Percentiles rank a stretch among this genome's conserved stretches.
Conservation (phyloP, 2,797 vertebrate genomes). For the Falco columbarius region DNA sequence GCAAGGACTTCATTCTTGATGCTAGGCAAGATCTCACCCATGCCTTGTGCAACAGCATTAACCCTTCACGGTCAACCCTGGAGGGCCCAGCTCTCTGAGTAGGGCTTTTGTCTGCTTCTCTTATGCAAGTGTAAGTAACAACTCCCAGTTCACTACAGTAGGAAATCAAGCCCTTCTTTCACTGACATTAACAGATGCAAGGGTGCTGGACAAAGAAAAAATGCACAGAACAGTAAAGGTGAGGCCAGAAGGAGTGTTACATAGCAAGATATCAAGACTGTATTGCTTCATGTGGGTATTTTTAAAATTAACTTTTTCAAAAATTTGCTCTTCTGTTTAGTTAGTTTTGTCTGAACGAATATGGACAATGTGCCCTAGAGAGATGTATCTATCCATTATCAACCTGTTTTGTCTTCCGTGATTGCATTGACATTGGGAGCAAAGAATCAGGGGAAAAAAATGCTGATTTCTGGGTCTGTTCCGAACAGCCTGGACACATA, state of each 20-base stretch:
- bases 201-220: neutral
- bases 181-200: fast-evolving
- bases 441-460: neutral
- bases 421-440: neutral
- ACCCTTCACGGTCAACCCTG: neutral
- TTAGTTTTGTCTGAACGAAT: neutral
- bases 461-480: neutral
- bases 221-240: neutral
- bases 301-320: neutral
- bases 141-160: neutral
- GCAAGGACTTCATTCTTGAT: neutral
- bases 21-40: neutral
- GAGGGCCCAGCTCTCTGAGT: neutral
- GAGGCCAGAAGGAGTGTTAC: neutral
- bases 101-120: neutral
- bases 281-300: neutral
- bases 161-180: neutral
- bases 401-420: neutral
- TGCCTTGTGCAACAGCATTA: too few relatives aligned
- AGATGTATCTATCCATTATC: fast-evolving
- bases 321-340: neutral
- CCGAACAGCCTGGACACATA: neutral
- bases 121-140: neutral
- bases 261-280: neutral
- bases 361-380: too few relatives aligned